Evolutionary conservation across 2,888 invertebrate species (phyloP), one percentile per base, ranked within the genome.

Genomic region (Lasioglossum calceatum): DNA sequence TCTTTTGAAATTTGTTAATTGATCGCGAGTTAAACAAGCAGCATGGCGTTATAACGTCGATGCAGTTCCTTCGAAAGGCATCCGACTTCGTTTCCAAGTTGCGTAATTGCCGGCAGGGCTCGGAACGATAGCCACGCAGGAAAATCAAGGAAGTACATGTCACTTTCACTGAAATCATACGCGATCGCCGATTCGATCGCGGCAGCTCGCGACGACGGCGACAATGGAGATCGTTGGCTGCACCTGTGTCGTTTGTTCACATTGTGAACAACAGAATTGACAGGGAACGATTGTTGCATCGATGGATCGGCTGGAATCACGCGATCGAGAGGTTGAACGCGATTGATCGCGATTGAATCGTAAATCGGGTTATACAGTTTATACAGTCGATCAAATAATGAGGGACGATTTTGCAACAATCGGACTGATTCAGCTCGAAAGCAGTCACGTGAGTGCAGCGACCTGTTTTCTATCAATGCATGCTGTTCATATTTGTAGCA

Each of bases 131-230:
- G 77, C 82, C 64, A 81, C 88, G 80, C 76, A 67, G 74, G 89
- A 89, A 90, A 88, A 90, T 88, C 86, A 87, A 90, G 90, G 91
- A 93, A 92, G 91, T 87, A 79, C 78, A 88, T 91, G 92, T 93
- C 92, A 93, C 94, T 94, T 94, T 94, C 94, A 93, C 94, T 93
- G 85, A 39, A 83, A 87, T 86, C 83, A 42, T 61, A 42, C 54
- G 50, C 71, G 67, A 79, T 81, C 73, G 19, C 44, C 42, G 80
- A 47, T 90, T 82, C 58, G 82, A 87, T 81, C 78, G 50, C 44
- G 79, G 77, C 81, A 78, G 71, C 70, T 19, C 39, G 27, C 67
- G 16, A 64, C 42, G 44, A 50, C 39, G 72, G 64, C 54, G 42
- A 71, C 79, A 78, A 83, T 77, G 70, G 74, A 47, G 73, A 7